A percentile compares a stretch with the other conserved stretches of the same genome.
phyloP scores from a whole-genome alignment of 2,888 invertebrate genomes.

The Metellina segmentata region DNA sequence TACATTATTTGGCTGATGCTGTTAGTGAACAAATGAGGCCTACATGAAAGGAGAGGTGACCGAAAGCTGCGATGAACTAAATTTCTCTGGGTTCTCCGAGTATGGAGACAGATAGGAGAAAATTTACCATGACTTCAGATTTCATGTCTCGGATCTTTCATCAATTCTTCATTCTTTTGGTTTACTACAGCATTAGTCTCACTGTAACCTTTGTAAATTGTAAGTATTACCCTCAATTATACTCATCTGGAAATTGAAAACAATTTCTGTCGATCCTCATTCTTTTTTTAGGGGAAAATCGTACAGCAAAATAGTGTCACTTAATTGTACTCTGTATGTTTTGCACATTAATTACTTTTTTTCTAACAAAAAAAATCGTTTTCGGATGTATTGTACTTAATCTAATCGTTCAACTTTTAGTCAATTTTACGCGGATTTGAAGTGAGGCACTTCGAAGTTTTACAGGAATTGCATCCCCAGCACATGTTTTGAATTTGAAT shows the following conservation, averaged over 20 bases:
- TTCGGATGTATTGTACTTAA: no score
- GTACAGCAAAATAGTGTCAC: no score
- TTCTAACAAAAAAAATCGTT: no score
- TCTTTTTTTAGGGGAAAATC: neutral
- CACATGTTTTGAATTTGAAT: no score
- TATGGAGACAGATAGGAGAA: conserved; percentile 60
- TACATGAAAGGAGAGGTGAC: conserved; percentile 41
- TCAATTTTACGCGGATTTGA: no score
- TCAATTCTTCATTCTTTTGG: conserved; percentile 45
- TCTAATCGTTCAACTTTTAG: no score
- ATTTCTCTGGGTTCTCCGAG: conserved; percentile 49
- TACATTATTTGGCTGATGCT: neutral
- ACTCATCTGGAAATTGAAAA: neutral
- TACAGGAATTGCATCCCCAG: no score
- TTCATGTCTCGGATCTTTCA: conserved; percentile 42
- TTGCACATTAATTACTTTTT: no score
- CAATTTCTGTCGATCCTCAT: neutral
- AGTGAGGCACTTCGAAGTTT: no score
- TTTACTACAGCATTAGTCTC: conserved; percentile 51
- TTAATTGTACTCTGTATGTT: no score
- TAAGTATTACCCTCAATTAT: conserved; percentile 34
- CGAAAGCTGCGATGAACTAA: conserved; percentile 21
- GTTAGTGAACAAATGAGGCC: neutral
- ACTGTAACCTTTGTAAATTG: conserved; percentile 62
- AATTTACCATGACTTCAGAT: conserved; percentile 58